Base-by-base conservation (phyloP, 1,140 invertebrate species). In the Drosophila murphyi region DNA sequence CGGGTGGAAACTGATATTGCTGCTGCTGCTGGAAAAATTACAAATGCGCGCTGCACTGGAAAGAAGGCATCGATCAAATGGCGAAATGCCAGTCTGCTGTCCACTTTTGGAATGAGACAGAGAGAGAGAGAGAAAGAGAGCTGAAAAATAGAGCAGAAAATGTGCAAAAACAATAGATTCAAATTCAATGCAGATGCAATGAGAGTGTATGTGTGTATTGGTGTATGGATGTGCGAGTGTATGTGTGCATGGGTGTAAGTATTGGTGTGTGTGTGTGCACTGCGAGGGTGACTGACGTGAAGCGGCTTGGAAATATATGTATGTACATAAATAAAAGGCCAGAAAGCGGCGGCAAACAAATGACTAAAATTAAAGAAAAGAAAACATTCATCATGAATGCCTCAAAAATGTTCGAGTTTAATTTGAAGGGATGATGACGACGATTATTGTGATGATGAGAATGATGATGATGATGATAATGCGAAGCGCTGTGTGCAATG, bases 291-390 rank as follows among this genome's bases (percentile, higher is more conserved):
- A 78, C 70, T 57, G 32, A 59, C 63, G 51, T 51, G 63, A 62
- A 63, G 50, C 28, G 37, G 45, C 37, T 35, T 35, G 39, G 50
- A 35, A 55, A 20, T 20, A 20, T 20, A 20, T 32, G 39, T 20
- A 20, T 32, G 39, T 10, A 39, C 6, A 45, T 2, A 5, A 7
- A 71, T 68, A 64, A 60, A 69, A 64, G 68, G 57, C 73, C 56
- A 45, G 67, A 78, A 69, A 20, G 20, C 20, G 20, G 20, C 20
- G 39, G 62, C 68, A 77, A 73, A 70, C 61, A 88, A 86, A 86
- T 86, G 83, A 87, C 82, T 88, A 82, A 82, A 87, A 87, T 87
- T 79, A 79, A 82, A 88, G 64, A 87, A 79, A 76, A 88, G 88
- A 87, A 79, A 79, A 76, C 79, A 82, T 88, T 88, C 82, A 87